A percentile compares a stretch with the other conserved stretches of the same genome.
phyloP scores from a whole-genome alignment of 2,888 invertebrate species.

The Cinara cedri region DNA sequence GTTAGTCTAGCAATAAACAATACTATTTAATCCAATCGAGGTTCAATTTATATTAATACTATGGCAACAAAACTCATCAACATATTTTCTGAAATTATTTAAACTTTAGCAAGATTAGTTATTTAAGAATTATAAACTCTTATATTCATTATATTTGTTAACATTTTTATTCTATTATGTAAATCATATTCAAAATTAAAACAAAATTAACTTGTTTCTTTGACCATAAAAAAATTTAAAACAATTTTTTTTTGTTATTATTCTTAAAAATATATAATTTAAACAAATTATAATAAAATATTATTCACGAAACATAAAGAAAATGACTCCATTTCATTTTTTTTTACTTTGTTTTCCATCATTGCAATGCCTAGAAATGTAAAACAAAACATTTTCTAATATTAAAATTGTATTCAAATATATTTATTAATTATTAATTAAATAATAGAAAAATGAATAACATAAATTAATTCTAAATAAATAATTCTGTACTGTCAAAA shows the following conservation, averaged over 20 bases:
- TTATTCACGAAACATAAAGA: slow-evolving; percentile 8
- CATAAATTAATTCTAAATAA: slow-evolving; percentile 36
- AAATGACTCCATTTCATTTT: slow-evolving; percentile 38
- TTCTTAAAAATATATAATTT: slow-evolving; percentile 7
- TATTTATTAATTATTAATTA: slow-evolving; percentile 48
- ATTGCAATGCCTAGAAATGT: slow-evolving; percentile 53
- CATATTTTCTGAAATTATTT: no score
- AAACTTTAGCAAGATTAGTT: no score
- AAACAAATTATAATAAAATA: background rate
- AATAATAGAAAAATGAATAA: slow-evolving; percentile 18
- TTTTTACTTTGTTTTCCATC: slow-evolving; percentile 48
- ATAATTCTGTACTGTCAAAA: slow-evolving; percentile 15
- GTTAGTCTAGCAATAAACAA: no score
- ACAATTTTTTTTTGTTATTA: background rate
- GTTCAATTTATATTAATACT: no score
- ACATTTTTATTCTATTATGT: background rate
- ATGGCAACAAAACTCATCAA: no score
- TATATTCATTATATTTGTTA: no score
- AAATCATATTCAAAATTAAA: slow-evolving; percentile 22
- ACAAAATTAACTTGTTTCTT: no score
- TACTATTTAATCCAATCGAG: no score
- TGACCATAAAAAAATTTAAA: background rate
- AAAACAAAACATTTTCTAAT: slow-evolving; percentile 48
- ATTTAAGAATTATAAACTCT: no score
- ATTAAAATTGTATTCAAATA: slow-evolving; percentile 26